Base-by-base conservation (phyloP, 2,888 invertebrate species). In the Strigamia crassipes region DNA sequence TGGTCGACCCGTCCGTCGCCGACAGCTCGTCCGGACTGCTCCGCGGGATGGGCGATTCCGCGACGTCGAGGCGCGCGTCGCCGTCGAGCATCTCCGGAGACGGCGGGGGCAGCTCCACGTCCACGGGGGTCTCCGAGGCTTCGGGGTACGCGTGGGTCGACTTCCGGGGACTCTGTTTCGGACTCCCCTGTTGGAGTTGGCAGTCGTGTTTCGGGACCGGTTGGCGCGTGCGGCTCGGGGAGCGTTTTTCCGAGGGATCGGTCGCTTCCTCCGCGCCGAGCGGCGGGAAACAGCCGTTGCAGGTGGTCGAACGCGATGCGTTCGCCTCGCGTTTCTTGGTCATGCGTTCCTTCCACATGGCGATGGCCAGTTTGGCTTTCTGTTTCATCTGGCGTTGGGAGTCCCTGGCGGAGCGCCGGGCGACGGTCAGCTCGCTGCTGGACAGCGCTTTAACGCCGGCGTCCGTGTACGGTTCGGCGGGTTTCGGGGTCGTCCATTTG, bases 281-380 rank as follows among this genome's bases (percentile, higher is more conserved):
- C 21, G 61, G 61, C 23, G 61, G 61, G 61, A 66, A 66, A 66
- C 61, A 66, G 6, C 61, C 61, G 61, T 66, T 66, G 18, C 61
- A 66, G 12, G 61, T 66, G 18, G 21, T 18, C 23, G 18, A 5
- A n/a, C 61, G 18, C 5, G 18, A 18, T 9, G 21, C 9, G 21
- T 18, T 66, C 2, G 78, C 13, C 5, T 34, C 38, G 12, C 78
- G 18, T n/a, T 78, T 78, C 78, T 78, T 78, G 10, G 34, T 78
- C 78, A 78, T 78, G 27, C 78, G 23, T 31, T 78, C 78, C 18
- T 78, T 78, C 78, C 78, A 78, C 78, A 78, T 34, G 12, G 34
- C 78, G 12, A 78, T 78, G 31, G 78, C 34, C 78, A 78, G 18
- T 13, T 78, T 34, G 5, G 41, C 78, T 13, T 78, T 78, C 41